Conservation (phyloP, 2,113 vertebrate genomes). For the Brachionichthys hirsutus region DNA sequence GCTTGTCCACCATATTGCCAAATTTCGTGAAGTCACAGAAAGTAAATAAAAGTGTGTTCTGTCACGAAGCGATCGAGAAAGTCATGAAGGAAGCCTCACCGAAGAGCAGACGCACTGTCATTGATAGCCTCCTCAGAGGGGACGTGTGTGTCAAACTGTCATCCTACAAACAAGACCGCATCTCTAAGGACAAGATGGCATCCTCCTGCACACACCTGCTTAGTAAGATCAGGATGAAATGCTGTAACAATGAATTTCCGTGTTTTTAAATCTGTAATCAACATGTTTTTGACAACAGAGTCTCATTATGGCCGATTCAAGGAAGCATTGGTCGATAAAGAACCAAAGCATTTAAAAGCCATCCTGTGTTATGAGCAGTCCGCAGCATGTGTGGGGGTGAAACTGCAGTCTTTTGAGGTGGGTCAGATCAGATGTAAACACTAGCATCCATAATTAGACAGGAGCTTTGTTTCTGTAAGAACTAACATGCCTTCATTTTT, state of each 20-base stretch:
- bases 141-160: constrained; percentile 47
- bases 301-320: constrained; percentile 45
- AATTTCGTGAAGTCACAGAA: neutral
- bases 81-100: constrained; percentile 34
- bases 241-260: neutral
- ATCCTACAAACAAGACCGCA: constrained; percentile 24
- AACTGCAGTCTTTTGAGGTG: constrained; percentile 59
- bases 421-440: neutral
- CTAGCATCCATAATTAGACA: neutral
- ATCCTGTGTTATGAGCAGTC: constrained; percentile 66
- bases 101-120: constrained; percentile 30
- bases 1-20: too few species aligned
- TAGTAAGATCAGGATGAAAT: constrained; percentile 37
- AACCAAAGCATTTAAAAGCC: constrained; percentile 44
- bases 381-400: constrained; percentile 62
- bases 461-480: neutral
- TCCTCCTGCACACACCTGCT: constrained; percentile 58
- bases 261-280: neutral
- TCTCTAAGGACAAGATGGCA: constrained; percentile 34
- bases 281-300: constrained; percentile 30
- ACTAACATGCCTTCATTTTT: constrained; percentile 18
- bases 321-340: constrained; percentile 36
- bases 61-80: constrained; percentile 56
- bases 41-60: constrained; percentile 9
- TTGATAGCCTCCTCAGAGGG: constrained; percentile 49